Conservation (phyloP, 2,888 invertebrate species). For the Orthosia gracilis region DNA sequence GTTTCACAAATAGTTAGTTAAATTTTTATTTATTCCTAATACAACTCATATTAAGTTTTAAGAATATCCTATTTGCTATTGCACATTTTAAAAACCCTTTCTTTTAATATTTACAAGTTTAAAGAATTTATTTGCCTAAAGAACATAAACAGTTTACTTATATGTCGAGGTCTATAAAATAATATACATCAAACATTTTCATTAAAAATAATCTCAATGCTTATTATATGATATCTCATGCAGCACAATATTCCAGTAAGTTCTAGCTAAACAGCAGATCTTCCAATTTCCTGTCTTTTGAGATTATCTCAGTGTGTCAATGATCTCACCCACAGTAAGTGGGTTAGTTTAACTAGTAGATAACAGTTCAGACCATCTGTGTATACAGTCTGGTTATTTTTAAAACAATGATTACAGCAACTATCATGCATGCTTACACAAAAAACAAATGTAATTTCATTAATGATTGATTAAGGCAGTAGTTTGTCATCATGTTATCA, state of each 20-base stretch:
- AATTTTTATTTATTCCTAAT: neutral
- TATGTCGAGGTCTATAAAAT: no score
- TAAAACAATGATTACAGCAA: constrained; percentile 6
- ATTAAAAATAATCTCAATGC: no score
- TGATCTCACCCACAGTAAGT: constrained; percentile 72
- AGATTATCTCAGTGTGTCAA: constrained; percentile 68
- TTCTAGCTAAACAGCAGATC: constrained; percentile 38
- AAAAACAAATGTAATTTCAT: neutral
- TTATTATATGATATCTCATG: no score
- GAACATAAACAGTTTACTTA: no score
- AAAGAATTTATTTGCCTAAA: no score
- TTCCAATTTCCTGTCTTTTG: constrained; percentile 58
- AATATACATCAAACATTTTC: no score
- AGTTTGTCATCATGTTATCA: neutral
- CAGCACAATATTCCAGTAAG: constrained; percentile 19
- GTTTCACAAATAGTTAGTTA: neutral
- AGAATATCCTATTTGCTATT: no score
- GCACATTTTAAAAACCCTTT: no score
- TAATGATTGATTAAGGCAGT: neutral
- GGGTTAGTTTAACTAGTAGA: constrained; percentile 71
- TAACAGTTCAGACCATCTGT: constrained; percentile 50
- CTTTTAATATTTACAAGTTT: no score
- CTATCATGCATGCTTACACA: neutral
- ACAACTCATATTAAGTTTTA: neutral
- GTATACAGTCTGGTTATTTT: constrained; percentile 44